Conservation (phyloP, 2,797 vertebrate species). For the Sebastes itinus region DNA sequence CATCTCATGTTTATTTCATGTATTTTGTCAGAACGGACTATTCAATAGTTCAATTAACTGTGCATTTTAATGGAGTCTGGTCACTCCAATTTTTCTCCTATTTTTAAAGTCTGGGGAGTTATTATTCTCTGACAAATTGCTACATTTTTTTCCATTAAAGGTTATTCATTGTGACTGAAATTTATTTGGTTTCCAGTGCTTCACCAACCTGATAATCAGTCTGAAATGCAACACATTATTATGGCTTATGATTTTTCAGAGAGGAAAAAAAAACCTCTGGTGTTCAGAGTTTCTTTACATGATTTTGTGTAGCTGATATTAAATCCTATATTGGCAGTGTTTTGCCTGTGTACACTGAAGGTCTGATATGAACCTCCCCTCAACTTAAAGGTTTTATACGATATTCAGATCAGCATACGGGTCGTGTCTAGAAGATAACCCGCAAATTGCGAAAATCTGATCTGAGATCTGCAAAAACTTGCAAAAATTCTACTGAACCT, state of each 20-base stretch:
- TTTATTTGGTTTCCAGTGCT: slow-evolving; percentile 1
- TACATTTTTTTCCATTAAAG: background rate
- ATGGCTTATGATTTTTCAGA: background rate
- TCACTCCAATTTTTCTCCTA: background rate
- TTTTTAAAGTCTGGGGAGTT: background rate
- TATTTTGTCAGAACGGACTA: background rate
- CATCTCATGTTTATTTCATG: slow-evolving; percentile 12
- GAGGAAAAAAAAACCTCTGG: background rate
- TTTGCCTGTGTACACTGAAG: background rate
- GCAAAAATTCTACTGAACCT: too few species aligned
- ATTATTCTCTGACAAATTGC: background rate
- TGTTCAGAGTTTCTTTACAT: background rate
- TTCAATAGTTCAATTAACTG: slow-evolving; percentile 5
- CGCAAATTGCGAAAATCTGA: too few species aligned
- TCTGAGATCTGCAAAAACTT: too few species aligned
- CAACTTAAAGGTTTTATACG: background rate
- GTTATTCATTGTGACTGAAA: slow-evolving; percentile 8
- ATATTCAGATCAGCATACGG: too few species aligned
- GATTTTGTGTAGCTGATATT: background rate
- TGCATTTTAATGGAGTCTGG: background rate
- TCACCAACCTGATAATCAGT: background rate
- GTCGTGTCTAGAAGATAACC: too few species aligned
- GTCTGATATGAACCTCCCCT: background rate
- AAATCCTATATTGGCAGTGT: background rate
- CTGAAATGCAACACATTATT: background rate